Evolutionary conservation across 2,888 invertebrate genomes (phyloP), one percentile per base, ranked within the genome.

Genomic region (Nomada fucata): DNA sequence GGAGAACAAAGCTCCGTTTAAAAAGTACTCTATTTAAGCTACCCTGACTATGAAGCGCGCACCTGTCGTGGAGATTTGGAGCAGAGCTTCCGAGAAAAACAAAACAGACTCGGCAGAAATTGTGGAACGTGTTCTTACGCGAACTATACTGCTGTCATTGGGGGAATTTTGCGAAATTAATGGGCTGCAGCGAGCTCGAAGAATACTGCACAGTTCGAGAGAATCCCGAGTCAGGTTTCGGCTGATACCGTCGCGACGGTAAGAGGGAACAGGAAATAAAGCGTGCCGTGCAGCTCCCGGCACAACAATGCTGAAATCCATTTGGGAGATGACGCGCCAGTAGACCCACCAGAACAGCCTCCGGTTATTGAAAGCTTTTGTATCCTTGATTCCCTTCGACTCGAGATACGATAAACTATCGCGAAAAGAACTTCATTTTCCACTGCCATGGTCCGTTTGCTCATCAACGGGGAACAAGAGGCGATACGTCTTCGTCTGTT

Each of bases 241-340:
- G 44, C 13, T 18, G 77, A 59, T 77, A 63, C 61, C 10, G 13
- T 23, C 36, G 57, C 57, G 29, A 52, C 57, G 42, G 5, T 47
- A 11, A 55, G 26, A 44, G 44, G 23, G 23, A 23, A 61, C n/a
- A 63, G 57, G 29, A 44, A 79, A 53, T 29, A 67, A 75, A 70
- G 26, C 29, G 47, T n/a, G 69, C 0, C 50, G 61, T 26, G 23
- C 57, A 52, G 63, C 50, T 50, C 4, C 23, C 23, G 50, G 44
- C 67, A 60, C 59, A 57, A 79, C 75, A 80, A 82, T 71, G 61
- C 20, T 18, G 69, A 74, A 81, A 81, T 74, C 55, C 74, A 80
- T 80, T 80, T 80, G 80, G 63, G 11, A 76, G 80, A 82, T 68
- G 71, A 63, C 70, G 57, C 71, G 63, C 67, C 7, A 50, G 52